A percentile compares a stretch with the other conserved stretches of the same genome.
phyloP scores from a whole-genome alignment of 1,140 invertebrate species.

The Megalonaias nervosa region DNA sequence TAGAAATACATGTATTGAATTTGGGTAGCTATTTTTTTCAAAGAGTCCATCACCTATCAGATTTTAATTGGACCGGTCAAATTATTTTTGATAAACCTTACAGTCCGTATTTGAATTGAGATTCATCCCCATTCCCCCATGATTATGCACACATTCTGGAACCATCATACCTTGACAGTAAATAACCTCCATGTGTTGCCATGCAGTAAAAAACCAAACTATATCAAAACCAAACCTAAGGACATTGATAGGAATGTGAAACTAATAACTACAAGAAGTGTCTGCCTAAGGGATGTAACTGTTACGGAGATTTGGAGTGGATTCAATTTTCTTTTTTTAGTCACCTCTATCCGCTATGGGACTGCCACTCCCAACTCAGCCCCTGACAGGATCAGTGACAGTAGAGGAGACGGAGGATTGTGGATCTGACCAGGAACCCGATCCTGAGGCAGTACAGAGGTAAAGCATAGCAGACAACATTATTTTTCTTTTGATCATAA shows the following conservation, averaged over 20 bases:
- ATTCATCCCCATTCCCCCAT: neutral
- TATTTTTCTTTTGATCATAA: too few species aligned
- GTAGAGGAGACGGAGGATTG: slow-evolving; percentile 65
- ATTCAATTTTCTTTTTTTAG: slow-evolving; percentile 26
- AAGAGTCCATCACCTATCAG: too few species aligned
- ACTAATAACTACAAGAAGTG: too few species aligned
- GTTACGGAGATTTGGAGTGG: neutral
- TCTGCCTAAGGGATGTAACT: neutral
- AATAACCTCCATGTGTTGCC: too few species aligned
- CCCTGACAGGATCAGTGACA: slow-evolving; percentile 68
- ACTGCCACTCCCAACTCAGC: slow-evolving; percentile 50
- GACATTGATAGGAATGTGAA: too few species aligned
- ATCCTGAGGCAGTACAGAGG: slow-evolving; percentile 73
- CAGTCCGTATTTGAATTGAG: neutral
- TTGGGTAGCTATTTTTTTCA: neutral
- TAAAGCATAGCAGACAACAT: slow-evolving; percentile 36
- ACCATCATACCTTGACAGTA: too few species aligned
- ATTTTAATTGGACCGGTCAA: too few species aligned
- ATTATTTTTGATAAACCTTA: neutral
- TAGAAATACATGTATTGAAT: too few species aligned
- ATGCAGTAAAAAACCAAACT: too few species aligned
- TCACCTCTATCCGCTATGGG: slow-evolving; percentile 50
- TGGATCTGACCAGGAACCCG: slow-evolving; percentile 69
- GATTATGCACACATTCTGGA: too few species aligned
- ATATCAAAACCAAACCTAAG: too few species aligned